These are phyloP conservation scores for Scaptomyza reducta DNA, from an alignment of 2,888 invertebrate species.

Conservation along the genomic window DNA sequence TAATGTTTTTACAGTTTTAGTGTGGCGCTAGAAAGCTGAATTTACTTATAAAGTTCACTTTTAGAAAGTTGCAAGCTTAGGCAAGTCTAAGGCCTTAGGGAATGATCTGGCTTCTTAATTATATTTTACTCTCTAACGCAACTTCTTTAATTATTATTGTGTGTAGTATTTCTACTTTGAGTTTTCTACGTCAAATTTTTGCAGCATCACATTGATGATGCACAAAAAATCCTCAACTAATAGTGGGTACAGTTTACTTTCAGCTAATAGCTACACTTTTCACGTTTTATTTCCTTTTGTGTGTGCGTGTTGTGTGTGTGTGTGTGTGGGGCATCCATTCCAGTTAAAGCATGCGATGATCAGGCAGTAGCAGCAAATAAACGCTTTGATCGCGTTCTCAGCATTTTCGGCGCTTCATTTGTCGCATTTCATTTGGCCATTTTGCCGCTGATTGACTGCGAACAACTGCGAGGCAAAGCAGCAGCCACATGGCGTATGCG, in stretches of 20 bases:
- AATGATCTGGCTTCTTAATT: too few relatives aligned
- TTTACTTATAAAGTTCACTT: background rate
- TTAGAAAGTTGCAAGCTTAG: background rate
- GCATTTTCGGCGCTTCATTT: slow-evolving; percentile 54
- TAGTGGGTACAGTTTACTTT: background rate
- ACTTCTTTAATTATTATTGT: too few relatives aligned
- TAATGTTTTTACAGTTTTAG: too few relatives aligned
- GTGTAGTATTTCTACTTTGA: background rate
- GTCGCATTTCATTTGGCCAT: slow-evolving; percentile 56
- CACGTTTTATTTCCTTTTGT: slow-evolving; percentile 3
- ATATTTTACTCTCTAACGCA: too few relatives aligned
- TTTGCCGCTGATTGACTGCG: slow-evolving; percentile 57
- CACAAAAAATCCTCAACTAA: background rate
- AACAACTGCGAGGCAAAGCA: slow-evolving; percentile 31
- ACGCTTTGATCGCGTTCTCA: slow-evolving; percentile 43
- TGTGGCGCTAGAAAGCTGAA: background rate
- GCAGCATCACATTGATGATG: background rate
- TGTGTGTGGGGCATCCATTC: background rate
- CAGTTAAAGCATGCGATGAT: slow-evolving; percentile 17
- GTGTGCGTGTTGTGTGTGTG: background rate
- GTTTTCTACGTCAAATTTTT: background rate
- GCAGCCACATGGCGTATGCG: slow-evolving; percentile 64
- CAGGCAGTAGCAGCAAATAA: slow-evolving; percentile 10
- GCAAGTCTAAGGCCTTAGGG: too few relatives aligned
- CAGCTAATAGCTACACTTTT: slow-evolving; percentile 6